phyloP scores from a whole-genome alignment of 2,113 vertebrate species.

The Apaloderma vittatum region DNA sequence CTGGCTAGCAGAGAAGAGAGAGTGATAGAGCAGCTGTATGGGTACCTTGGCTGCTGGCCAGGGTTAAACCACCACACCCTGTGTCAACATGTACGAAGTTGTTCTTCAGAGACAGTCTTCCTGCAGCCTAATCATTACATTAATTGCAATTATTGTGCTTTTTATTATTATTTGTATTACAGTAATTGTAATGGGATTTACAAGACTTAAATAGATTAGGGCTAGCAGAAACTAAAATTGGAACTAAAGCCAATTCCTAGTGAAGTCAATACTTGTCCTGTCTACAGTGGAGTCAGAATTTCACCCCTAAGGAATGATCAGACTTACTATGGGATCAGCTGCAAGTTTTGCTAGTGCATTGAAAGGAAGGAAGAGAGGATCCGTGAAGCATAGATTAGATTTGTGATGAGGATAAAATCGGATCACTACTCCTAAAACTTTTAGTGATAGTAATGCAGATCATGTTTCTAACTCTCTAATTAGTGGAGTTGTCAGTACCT shows the following conservation, averaged over 20 bases:
- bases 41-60: no score
- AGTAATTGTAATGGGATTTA: background rate
- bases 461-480: background rate
- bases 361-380: background rate
- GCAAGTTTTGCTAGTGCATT: background rate
- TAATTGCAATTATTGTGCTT: background rate
- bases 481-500: conserved; percentile 26
- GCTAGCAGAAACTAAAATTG: background rate
- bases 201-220: background rate
- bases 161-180: background rate
- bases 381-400: background rate
- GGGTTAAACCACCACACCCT: background rate
- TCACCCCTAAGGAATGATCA: background rate
- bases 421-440: background rate
- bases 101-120: background rate
- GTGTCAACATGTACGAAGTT: background rate
- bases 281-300: background rate
- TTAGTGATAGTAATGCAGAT: background rate
- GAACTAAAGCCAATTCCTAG: background rate
- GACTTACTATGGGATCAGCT: background rate
- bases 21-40: no score
- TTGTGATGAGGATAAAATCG: background rate
- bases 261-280: background rate
- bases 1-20: no score
- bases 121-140: background rate